Conservation (phyloP, 2,888 invertebrate genomes). For the Cerastis leucographa region DNA sequence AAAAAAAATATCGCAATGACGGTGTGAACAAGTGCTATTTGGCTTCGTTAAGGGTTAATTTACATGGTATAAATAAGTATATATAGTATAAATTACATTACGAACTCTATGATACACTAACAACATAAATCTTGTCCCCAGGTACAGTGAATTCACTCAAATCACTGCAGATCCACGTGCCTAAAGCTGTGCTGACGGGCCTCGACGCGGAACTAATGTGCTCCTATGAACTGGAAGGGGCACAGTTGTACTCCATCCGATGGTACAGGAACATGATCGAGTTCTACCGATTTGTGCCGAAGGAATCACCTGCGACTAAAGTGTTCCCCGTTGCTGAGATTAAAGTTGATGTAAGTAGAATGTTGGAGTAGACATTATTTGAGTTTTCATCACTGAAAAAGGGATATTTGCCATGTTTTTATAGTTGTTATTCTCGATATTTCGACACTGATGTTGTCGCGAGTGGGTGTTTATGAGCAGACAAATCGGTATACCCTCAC, state of each 20-base stretch:
- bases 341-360: constrained; percentile 94
- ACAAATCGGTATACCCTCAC: no score
- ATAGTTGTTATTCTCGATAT: no score
- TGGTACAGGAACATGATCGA: constrained; percentile 94
- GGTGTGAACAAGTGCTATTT: no score
- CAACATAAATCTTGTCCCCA: constrained; percentile 68
- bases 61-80: neutral
- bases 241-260: constrained; percentile 93
- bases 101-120: neutral
- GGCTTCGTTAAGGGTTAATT: no score
- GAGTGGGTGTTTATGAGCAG: no score
- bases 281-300: constrained; percentile 94
- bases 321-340: constrained; percentile 93
- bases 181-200: constrained; percentile 89
- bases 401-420: no score
- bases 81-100: neutral
- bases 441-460: no score
- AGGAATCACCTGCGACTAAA: constrained; percentile 93
- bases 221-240: constrained; percentile 91
- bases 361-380: no score
- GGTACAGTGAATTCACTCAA: constrained; percentile 86
- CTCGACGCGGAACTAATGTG: constrained; percentile 89
- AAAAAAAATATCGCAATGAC: no score
- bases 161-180: constrained; percentile 89
- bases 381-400: no score